Evolutionary conservation across 2,888 invertebrate species (phyloP).

Genomic region (Drosophila affinis): DNA sequence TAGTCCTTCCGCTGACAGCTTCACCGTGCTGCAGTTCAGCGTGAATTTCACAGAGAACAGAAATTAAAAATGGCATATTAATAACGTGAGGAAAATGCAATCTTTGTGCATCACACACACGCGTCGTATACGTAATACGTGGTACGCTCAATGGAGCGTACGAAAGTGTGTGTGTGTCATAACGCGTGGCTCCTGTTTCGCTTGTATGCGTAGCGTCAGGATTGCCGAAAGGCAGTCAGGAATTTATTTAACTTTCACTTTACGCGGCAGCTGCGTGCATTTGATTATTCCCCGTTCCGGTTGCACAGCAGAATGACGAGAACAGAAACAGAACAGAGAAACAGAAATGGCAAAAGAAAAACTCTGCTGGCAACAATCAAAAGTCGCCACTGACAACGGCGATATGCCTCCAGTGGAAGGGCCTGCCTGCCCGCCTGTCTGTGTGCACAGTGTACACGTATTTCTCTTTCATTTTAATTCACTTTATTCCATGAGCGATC

Average conservation of each 20-base stretch:
- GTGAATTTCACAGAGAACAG: constrained; percentile 17
- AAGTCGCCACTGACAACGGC: constrained; percentile 53
- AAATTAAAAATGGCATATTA: constrained; percentile 13
- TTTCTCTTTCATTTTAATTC: constrained; percentile 44
- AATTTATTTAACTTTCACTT: constrained; percentile 45
- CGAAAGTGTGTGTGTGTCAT: not conserved
- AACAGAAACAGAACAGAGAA: constrained; percentile 1
- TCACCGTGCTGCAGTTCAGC: not conserved
- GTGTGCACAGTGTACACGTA: not conserved
- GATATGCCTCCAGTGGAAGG: constrained; percentile 19
- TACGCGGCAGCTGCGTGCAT: constrained; percentile 31
- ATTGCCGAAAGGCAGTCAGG: constrained; percentile 15
- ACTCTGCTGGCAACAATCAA: constrained; percentile 41
- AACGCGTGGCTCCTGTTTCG: constrained; percentile 8
- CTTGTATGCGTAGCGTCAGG: constrained; percentile 12
- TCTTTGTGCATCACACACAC: not conserved
- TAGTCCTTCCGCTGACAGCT: not conserved
- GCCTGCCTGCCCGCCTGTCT: not conserved
- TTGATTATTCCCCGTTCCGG: constrained; percentile 31
- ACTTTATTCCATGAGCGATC: constrained; percentile 28
- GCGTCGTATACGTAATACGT: constrained; percentile 35
- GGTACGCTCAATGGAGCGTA: constrained; percentile 5
- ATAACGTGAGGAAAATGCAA: constrained; percentile 29
- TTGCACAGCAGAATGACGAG: constrained; percentile 6
- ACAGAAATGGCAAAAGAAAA: constrained; percentile 15